Evolutionary conservation across 1,140 invertebrate genomes (phyloP), one percentile per base, ranked within the genome.

Genomic region (Tenebrio molitor): DNA sequence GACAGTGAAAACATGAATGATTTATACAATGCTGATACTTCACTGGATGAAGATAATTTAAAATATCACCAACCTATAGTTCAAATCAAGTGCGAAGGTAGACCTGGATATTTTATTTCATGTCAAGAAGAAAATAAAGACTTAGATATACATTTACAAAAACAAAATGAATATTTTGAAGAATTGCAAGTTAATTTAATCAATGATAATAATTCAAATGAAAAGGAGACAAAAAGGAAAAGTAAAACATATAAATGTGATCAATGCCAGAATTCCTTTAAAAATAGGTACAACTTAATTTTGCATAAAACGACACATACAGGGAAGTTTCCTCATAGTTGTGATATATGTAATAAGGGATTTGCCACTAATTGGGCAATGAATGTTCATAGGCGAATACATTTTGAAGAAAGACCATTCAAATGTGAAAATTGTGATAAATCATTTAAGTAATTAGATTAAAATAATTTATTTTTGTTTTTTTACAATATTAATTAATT

Each of bases 361-460:
- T 58, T 58, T 58, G 10, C 23, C 2, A 25, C 23, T 19, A 25
- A 58, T 12, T 58, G 23, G 21, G 21, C 23, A 1, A 29, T 58
- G 23, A 58, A 58, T 4, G 23, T 58, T 3, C 50, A 58, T 25
- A 58, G 12, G 6, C 1, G 23, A 23, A 58, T 29, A 2, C 50
- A 58, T 14, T 29, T 29, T 15, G 50, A 25, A 1, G 50, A 29
- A 1, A 58, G 23, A 14, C 21, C 21, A 6, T 58, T 29, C 12
- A 10, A 58, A 12, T 58, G 50, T 14, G 23, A 58, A 3, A 25
- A 12, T 12, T 58, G 50, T 58, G 21, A 58, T 29, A 58, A 58
- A 58, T 29, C 50, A 29, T 58, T 58, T 8, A 58, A 58, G 50
- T 58, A 58, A 14, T 25, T n/a, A 15, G 1, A 46, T 46, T n/a